phyloP scores from a whole-genome alignment of 1,140 invertebrate species.

The Bombus picipes region DNA sequence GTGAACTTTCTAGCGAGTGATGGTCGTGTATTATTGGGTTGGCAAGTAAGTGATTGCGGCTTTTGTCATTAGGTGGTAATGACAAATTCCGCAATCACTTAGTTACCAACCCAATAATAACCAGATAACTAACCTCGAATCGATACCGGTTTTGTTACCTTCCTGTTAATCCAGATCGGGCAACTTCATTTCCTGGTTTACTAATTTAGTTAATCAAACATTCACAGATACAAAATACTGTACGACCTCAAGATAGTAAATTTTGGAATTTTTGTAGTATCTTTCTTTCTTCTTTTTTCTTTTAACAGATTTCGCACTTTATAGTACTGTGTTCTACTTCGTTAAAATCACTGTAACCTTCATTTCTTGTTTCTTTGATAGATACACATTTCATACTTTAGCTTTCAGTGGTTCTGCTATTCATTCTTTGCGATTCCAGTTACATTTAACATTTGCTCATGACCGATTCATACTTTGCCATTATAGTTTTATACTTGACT shows the following conservation, averaged over 20 bases:
- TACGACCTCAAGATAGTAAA: neutral
- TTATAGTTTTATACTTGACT: no score
- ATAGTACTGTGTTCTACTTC: neutral
- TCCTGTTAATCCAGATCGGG: neutral
- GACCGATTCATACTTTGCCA: no score
- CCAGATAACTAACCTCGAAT: neutral
- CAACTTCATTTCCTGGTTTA: neutral
- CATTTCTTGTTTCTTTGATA: no score
- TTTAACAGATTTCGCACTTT: neutral
- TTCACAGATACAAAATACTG: neutral
- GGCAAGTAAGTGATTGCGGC: no score
- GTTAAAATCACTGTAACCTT: neutral
- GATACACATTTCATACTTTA: neutral
- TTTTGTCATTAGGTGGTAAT: no score
- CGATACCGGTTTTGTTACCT: neutral
- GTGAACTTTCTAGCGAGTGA: constrained; percentile 16
- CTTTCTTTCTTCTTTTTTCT: no score
- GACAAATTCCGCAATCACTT: no score
- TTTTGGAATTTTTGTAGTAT: no score
- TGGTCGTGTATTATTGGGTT: neutral
- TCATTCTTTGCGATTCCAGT: no score
- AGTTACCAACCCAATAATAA: neutral
- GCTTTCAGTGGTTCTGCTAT: neutral
- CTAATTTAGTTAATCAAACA: neutral
- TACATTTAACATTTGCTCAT: no score